Evolutionary conservation across 2,797 vertebrate species (phyloP).

Genomic region (Hephaestus fuliginosus): DNA sequence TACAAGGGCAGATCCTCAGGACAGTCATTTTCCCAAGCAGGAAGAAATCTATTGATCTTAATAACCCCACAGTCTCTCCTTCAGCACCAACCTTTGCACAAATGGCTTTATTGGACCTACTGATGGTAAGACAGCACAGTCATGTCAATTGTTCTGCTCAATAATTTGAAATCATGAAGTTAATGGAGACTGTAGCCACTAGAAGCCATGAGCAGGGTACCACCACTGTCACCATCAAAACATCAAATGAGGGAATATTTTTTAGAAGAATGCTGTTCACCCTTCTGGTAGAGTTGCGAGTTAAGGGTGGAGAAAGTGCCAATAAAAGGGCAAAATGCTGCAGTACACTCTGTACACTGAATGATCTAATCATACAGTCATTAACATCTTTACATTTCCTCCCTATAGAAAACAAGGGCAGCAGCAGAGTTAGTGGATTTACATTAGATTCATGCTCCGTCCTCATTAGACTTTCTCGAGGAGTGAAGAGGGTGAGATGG

Average conservation of each 20-base stretch:
- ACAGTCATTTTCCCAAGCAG: background rate
- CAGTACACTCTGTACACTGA: background rate
- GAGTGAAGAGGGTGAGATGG: conserved; percentile 31
- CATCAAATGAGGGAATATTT: background rate
- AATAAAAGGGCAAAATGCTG: background rate
- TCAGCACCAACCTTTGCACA: background rate
- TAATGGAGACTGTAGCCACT: too few species aligned
- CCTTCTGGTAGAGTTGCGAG: background rate
- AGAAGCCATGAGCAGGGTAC: too few species aligned
- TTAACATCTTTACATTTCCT: conserved; percentile 31
- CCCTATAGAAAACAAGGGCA: conserved; percentile 40
- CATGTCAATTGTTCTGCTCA: too few species aligned
- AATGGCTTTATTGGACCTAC: background rate
- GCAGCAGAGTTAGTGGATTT: conserved; percentile 36
- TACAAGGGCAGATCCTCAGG: background rate
- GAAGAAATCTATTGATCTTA: background rate
- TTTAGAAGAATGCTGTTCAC: background rate
- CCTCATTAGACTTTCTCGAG: conserved; percentile 61
- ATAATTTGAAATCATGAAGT: too few species aligned
- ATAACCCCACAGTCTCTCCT: background rate
- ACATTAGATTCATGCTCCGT: conserved; percentile 36
- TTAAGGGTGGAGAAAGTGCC: background rate
- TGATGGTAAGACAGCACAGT: too few species aligned
- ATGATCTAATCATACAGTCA: conserved; percentile 15
- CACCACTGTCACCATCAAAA: background rate